A percentile compares a stretch with the other conserved stretches of the same genome.
phyloP scores from a whole-genome alignment of 2,888 invertebrate species.

The Pandemis corylana region DNA sequence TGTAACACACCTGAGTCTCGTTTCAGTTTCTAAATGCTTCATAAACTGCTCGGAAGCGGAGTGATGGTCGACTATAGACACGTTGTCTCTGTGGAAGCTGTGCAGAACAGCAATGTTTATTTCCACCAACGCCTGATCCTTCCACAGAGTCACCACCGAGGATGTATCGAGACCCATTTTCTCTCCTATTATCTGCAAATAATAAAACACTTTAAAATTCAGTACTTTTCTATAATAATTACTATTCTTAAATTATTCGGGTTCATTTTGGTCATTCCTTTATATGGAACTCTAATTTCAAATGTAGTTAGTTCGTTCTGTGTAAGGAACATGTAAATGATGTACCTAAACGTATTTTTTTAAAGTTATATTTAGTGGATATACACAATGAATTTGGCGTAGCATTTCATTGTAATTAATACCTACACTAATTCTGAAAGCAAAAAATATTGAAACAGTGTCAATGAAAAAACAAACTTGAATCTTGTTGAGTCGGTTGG shows the following conservation, averaged over 20 bases:
- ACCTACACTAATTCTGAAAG: too few relatives aligned
- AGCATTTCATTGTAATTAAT: too few relatives aligned
- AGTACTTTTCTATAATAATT: not conserved
- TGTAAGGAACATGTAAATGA: too few relatives aligned
- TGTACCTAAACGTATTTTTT: too few relatives aligned
- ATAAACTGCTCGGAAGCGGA: slow-evolving; percentile 98
- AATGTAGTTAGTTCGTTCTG: not conserved
- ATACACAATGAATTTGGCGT: too few relatives aligned
- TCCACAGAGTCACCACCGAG: slow-evolving; percentile 94
- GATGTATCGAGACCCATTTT: slow-evolving; percentile 95
- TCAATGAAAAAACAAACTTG: slow-evolving; percentile 75
- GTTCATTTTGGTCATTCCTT: not conserved
- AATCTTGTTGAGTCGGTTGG: slow-evolving; percentile 92
- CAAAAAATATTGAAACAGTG: not conserved
- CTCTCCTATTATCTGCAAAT: slow-evolving; percentile 86
- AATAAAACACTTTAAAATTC: not conserved
- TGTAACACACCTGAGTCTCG: slow-evolving; percentile 86
- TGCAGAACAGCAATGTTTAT: slow-evolving; percentile 95
- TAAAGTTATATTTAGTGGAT: too few relatives aligned
- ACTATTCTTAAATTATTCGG: not conserved
- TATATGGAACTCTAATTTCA: not conserved
- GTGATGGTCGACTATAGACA: slow-evolving; percentile 97
- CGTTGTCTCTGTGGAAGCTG: slow-evolving; percentile 93
- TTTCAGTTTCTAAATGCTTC: slow-evolving; percentile 96
- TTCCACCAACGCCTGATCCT: slow-evolving; percentile 96